Percentiles rank a stretch among this genome's conserved stretches.
phyloP scores from a whole-genome alignment of 2,888 invertebrate genomes.

The Hyposoter didymator region DNA sequence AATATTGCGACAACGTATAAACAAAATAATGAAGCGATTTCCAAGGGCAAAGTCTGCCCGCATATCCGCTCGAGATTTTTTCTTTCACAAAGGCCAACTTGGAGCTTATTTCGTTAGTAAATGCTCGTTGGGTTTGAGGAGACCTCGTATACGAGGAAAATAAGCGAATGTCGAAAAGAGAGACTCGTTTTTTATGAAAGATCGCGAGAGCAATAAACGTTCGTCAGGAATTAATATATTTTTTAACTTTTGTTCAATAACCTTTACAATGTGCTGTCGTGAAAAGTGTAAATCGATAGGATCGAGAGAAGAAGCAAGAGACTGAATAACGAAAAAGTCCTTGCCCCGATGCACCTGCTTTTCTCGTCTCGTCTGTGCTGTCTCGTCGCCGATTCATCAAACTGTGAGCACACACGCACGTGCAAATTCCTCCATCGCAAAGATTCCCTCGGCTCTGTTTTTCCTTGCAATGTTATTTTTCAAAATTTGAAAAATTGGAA shows the following conservation, averaged over 20 bases:
- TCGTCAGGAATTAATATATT: background rate
- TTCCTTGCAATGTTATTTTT: too few relatives aligned
- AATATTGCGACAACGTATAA: background rate
- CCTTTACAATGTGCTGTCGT: slow-evolving; percentile 45
- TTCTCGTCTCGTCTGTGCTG: slow-evolving; percentile 6
- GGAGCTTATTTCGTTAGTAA: background rate
- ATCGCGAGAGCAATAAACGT: background rate
- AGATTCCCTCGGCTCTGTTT: background rate
- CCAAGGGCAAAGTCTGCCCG: slow-evolving; percentile 5
- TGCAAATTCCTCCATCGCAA: slow-evolving; percentile 4
- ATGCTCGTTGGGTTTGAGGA: background rate
- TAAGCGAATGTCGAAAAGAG: background rate
- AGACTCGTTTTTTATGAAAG: background rate
- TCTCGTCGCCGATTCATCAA: slow-evolving; percentile 58
- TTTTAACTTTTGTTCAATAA: slow-evolving; percentile 15
- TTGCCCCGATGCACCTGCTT: slow-evolving; percentile 64
- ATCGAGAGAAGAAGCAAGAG: background rate
- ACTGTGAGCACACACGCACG: slow-evolving; percentile 26
- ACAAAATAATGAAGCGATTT: background rate
- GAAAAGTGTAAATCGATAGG: slow-evolving; percentile 25
- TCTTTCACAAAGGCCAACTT: background rate
- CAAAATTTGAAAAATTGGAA: too few relatives aligned
- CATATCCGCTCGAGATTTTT: slow-evolving; percentile 4
- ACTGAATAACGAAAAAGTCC: slow-evolving; percentile 51
- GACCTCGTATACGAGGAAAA: background rate